A percentile compares a stretch with the other conserved stretches of the same genome.
These are phyloP conservation scores for Apogon hyalosoma DNA, from an alignment of 2,797 vertebrate species.

Conservation along the genomic window DNA sequence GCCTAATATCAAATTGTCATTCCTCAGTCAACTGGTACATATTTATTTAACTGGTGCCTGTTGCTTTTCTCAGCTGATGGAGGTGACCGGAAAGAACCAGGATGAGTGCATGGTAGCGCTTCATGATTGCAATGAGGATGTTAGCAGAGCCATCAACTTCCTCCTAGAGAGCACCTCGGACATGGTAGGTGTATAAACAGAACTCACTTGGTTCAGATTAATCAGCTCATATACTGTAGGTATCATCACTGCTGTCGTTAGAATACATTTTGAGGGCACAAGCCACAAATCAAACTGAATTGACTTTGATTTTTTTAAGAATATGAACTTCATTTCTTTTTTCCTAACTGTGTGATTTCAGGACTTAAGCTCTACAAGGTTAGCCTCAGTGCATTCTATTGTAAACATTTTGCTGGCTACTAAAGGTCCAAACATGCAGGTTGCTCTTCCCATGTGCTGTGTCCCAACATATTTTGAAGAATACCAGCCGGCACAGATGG, in stretches of 20 bases:
- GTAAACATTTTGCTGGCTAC: neutral
- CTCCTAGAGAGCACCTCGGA: slow-evolving; percentile 96
- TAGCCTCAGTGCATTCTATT: slow-evolving; percentile 19
- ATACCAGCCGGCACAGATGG: slow-evolving; percentile 49
- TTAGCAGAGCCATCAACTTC: slow-evolving; percentile 96
- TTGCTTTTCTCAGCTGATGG: slow-evolving; percentile 88
- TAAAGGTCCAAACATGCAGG: slow-evolving; percentile 30
- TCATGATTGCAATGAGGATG: slow-evolving; percentile 96
- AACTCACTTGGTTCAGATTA: too few species aligned
- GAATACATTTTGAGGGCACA: too few species aligned
- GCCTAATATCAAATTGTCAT: too few species aligned
- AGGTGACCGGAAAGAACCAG: slow-evolving; percentile 96
- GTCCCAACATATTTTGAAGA: slow-evolving; percentile 39
- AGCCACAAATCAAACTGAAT: too few species aligned
- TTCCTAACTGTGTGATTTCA: too few species aligned
- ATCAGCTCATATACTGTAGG: too few species aligned
- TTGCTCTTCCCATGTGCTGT: slow-evolving; percentile 21
- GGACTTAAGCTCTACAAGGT: neutral
- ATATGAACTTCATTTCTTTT: too few species aligned
- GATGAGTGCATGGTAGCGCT: slow-evolving; percentile 97
- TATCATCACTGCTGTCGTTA: too few species aligned
- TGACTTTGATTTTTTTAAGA: too few species aligned
- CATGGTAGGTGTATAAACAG: slow-evolving; percentile 82
- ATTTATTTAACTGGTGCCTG: slow-evolving; percentile 5
- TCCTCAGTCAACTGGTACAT: neutral